These are phyloP conservation scores for Hylaeus anthracinus DNA, from an alignment of 1,140 invertebrate species.

Conservation along the genomic window DNA sequence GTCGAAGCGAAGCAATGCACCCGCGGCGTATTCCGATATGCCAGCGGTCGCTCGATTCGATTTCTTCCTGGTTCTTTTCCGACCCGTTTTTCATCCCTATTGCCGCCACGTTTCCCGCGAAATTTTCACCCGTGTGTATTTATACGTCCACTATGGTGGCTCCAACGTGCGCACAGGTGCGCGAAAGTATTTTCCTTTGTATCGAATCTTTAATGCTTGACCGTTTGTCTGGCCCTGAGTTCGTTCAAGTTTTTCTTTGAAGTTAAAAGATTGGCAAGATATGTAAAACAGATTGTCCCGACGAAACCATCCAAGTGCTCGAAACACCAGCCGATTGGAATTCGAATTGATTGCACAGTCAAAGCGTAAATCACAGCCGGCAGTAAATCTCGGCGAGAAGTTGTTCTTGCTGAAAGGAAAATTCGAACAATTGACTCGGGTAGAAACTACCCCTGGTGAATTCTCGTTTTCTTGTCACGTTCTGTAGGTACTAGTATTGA, in stretches of 20 bases:
- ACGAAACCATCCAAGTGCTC: no score
- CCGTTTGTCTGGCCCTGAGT: no score
- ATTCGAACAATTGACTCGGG: slow-evolving; percentile 1
- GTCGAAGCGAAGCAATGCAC: slow-evolving; percentile 49
- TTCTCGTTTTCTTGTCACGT: slow-evolving; percentile 18
- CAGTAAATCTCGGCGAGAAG: slow-evolving; percentile 3
- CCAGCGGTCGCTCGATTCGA: slow-evolving; percentile 33
- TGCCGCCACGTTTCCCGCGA: background rate
- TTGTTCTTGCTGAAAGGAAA: slow-evolving; percentile 13
- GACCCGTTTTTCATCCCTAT: slow-evolving; percentile 26
- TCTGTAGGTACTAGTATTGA: background rate
- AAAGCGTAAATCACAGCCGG: background rate
- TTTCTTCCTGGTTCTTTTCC: slow-evolving; percentile 40
- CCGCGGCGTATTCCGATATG: slow-evolving; percentile 44
- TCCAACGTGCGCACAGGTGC: no score
- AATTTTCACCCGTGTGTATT: slow-evolving; percentile 12
- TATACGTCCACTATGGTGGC: no score
- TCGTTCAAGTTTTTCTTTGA: background rate
- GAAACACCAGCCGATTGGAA: background rate
- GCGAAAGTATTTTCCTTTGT: no score
- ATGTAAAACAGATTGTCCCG: background rate
- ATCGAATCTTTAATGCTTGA: no score
- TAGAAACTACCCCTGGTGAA: background rate
- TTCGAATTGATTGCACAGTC: background rate
- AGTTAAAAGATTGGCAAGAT: background rate